These are phyloP conservation scores for Podarcis cretensis DNA, from an alignment of 2,113 vertebrate species.

Conservation along the genomic window DNA sequence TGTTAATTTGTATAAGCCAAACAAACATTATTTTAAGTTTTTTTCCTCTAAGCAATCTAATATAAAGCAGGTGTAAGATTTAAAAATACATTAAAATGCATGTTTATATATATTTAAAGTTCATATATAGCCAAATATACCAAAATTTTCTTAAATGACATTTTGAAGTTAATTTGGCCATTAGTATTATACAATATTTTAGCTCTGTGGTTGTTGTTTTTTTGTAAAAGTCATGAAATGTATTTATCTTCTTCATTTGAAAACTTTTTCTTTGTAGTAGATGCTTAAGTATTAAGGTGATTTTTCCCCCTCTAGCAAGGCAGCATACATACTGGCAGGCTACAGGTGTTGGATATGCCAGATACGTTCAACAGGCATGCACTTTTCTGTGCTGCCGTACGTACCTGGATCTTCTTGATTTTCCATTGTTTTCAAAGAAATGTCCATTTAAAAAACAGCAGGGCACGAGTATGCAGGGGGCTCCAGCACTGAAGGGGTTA, in stretches of 20 bases:
- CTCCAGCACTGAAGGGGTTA: conserved; percentile 75
- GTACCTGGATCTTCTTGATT: conserved; percentile 74
- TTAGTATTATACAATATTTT: conserved; percentile 18
- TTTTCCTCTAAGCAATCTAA: not conserved
- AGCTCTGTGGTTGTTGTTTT: conserved; percentile 3
- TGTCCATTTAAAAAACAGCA: conserved; percentile 79
- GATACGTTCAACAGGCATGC: conserved; percentile 68
- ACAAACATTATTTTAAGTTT: not conserved
- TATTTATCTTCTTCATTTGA: not conserved
- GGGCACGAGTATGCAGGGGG: conserved; percentile 72
- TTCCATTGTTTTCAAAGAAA: conserved; percentile 75
- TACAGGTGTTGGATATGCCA: conserved; percentile 58
- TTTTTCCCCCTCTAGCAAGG: conserved; percentile 13
- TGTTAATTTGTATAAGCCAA: conserved; percentile 10
- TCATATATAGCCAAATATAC: not conserved
- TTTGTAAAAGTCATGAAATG: conserved; percentile 17
- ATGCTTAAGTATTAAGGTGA: conserved; percentile 17
- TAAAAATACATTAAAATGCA: conserved; percentile 42
- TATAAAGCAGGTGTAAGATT: not conserved
- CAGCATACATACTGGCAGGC: conserved; percentile 36
- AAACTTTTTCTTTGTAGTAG: conserved; percentile 14
- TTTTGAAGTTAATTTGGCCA: conserved; percentile 38
- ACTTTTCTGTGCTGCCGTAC: conserved; percentile 70
- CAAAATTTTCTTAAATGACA: conserved; percentile 43
- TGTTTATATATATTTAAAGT: conserved; percentile 5